Percentiles rank a stretch among this genome's conserved stretches.
Evolutionary conservation across 2,113 vertebrate genomes (phyloP).

Genomic region (Rallus limicola): DNA sequence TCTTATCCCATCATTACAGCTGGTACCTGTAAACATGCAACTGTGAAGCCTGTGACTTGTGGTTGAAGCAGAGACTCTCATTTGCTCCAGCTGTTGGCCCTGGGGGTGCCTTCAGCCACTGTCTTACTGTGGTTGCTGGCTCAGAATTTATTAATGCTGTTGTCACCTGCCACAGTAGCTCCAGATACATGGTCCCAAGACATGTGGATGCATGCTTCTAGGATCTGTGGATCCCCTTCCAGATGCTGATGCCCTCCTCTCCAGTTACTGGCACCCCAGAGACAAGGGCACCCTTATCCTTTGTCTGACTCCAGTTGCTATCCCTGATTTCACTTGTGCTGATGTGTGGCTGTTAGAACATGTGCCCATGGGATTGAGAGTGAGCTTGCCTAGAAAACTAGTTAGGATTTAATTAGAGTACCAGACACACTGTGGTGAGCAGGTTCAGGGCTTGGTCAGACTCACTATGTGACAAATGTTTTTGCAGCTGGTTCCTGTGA

Average conservation of each 20-base stretch:
- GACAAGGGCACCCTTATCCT: not conserved
- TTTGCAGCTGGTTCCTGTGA: not conserved
- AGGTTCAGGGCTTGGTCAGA: not conserved
- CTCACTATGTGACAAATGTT: not conserved
- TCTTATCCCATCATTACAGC: not conserved
- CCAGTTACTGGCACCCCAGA: not conserved
- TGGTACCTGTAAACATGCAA: not conserved
- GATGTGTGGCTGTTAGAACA: not conserved
- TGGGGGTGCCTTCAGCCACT: not conserved
- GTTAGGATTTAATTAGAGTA: not conserved
- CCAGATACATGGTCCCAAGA: not conserved
- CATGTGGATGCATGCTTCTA: accelerated
- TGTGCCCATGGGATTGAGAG: accelerated
- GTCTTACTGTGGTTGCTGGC: not conserved
- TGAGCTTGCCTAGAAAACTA: not conserved
- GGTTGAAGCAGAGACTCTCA: not conserved
- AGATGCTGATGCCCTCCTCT: not conserved
- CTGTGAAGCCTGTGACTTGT: not conserved
- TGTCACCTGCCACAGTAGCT: not conserved
- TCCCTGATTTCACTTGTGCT: not conserved
- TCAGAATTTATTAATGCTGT: not conserved
- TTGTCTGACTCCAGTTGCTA: not conserved
- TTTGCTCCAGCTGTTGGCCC: not conserved
- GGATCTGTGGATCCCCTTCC: not conserved
- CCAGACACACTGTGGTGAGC: not conserved